phyloP scores from a whole-genome alignment of 2,113 vertebrate genomes.

The Eleginops maclovinus region DNA sequence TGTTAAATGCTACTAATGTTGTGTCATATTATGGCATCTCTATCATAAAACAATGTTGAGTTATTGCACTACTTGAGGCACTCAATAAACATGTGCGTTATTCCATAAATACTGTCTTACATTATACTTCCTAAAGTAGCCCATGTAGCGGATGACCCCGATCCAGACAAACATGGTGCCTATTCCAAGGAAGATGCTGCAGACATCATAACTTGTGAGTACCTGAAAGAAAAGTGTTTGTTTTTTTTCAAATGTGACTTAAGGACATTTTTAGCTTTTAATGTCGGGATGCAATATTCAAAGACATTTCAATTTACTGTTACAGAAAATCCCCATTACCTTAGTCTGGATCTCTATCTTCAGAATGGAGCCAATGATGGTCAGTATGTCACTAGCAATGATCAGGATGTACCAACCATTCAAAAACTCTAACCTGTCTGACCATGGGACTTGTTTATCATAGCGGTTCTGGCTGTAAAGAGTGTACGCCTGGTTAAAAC shows the following conservation, averaged over 20 bases:
- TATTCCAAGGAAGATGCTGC: conserved; percentile 94
- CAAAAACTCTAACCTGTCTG: conserved; percentile 92
- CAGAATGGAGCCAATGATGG: conserved; percentile 91
- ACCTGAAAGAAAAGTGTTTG: conserved; percentile 75
- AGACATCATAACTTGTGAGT: conserved; percentile 93
- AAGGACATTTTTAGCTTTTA: too few relatives aligned
- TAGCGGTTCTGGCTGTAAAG: conserved; percentile 83
- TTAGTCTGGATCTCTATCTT: conserved; percentile 97
- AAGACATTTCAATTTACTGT: neutral
- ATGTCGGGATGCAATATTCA: neutral
- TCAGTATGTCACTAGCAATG: conserved; percentile 89
- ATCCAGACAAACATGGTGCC: conserved; percentile 98
- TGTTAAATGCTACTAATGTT: neutral
- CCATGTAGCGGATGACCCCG: conserved; percentile 93
- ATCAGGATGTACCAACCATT: conserved; percentile 97
- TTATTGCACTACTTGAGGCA: neutral
- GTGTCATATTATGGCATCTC: neutral
- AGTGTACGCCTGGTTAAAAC: conserved; percentile 87
- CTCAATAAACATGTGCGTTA: neutral
- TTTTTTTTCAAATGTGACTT: too few relatives aligned
- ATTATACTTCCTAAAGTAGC: conserved; percentile 96
- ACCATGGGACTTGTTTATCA: conserved; percentile 85
- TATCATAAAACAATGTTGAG: neutral
- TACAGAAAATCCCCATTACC: conserved; percentile 66
- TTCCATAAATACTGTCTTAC: conserved; percentile 79